phyloP scores from a whole-genome alignment of 2,113 vertebrate species.

The Candoia aspera region DNA sequence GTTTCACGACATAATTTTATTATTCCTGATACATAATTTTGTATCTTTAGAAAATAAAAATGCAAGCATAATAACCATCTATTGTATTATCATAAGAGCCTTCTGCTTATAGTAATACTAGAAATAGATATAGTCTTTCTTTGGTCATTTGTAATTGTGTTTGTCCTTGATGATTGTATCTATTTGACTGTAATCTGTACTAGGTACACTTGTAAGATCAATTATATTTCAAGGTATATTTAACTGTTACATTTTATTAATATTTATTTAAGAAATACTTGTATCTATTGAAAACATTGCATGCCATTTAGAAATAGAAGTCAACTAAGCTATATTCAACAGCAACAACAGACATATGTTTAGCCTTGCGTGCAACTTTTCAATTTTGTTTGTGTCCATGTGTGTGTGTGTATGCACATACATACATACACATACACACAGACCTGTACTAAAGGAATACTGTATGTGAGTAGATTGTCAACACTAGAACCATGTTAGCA shows the following conservation, averaged over 20 bases:
- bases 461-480: background rate
- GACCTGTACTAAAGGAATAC: too few species aligned
- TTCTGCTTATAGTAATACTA: background rate
- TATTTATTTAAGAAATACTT: background rate
- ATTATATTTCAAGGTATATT: background rate
- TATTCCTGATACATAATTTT: too few species aligned
- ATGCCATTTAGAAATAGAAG: background rate
- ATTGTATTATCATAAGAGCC: background rate
- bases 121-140: too few species aligned
- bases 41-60: background rate
- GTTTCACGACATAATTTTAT: too few species aligned
- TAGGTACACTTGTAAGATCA: background rate
- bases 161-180: background rate
- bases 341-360: background rate
- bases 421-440: background rate
- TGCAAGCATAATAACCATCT: background rate
- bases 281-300: background rate
- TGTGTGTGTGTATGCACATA: background rate
- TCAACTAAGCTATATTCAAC: rapidly evolving
- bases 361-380: background rate
- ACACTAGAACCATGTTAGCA: background rate
- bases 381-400: background rate
- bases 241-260: background rate
- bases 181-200: background rate
- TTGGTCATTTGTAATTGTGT: slow-evolving; percentile 13